A percentile compares a stretch with the other conserved stretches of the same genome.
These are phyloP conservation scores for Chymomyza procnemis DNA, from an alignment of 2,888 invertebrate genomes.

Conservation along the genomic window DNA sequence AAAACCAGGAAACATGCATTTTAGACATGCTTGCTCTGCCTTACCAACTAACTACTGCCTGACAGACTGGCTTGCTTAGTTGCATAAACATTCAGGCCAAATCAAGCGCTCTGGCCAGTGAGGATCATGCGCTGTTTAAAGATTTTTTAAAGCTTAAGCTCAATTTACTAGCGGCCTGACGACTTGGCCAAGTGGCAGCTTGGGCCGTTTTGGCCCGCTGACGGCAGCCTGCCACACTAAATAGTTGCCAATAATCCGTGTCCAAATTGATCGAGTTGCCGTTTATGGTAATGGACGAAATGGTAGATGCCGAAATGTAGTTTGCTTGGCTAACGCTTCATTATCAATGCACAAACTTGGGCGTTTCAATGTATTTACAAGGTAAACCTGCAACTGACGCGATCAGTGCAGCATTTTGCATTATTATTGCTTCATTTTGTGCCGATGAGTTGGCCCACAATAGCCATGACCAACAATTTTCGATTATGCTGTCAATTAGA, in stretches of 20 bases:
- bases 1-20: conserved; percentile 60
- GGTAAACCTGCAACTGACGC: conserved; percentile 15
- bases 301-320: conserved; percentile 68
- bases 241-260: conserved; percentile 73
- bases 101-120: conserved; percentile 24
- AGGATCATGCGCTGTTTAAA: conserved; percentile 8
- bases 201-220: conserved; percentile 43
- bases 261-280: conserved; percentile 71
- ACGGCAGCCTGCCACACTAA: conserved; percentile 42
- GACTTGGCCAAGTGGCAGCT: conserved; percentile 61
- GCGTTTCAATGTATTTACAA: conserved; percentile 56
- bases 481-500: conserved; percentile 47
- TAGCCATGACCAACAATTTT: conserved; percentile 19
- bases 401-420: conserved; percentile 50
- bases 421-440: conserved; percentile 65
- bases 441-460: background rate
- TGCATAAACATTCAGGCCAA: conserved; percentile 60
- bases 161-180: conserved; percentile 56
- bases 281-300: conserved; percentile 75
- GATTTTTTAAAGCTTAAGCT: conserved; percentile 43
- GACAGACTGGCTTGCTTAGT: background rate
- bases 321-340: conserved; percentile 31
- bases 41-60: background rate
- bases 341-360: conserved; percentile 67
- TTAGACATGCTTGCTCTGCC: conserved; percentile 51